Base-by-base conservation (phyloP, 2,888 invertebrate species). In the Halocaridina rubra region DNA sequence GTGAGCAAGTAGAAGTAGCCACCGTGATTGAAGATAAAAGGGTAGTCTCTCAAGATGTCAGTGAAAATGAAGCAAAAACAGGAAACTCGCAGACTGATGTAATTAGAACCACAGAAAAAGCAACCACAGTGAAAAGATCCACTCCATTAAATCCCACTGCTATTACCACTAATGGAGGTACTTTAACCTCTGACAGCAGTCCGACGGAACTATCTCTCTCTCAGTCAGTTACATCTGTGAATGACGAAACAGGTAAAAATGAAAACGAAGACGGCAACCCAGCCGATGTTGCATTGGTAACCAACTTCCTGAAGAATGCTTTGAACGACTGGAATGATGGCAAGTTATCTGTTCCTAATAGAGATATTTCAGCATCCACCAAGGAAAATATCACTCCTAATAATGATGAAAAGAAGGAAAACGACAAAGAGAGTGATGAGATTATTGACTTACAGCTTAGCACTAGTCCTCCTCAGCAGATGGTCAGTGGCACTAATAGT, bases 221-320 rank as follows among this genome's bases (percentile, higher is more conserved):
- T 7, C 53, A 53, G 53, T 19, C 53, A 10, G 53, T 53, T 7
- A 53, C n/a, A 2, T n/a, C 53, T n/a, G 53, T 53, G 7, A 53
- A 19, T 53, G 29, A 2, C 29, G 27, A 69, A 8, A n/a, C n/a
- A n/a, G n/a, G n/a, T n/a, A n/a, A n/a, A n/a, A n/a, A n/a, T n/a
- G 59, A 61, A 24, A 71, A 71, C 7, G 71, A 72, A 27, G 13
- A 80, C 5, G 72, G 71, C 16, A 69, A 46, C 27, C 53, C 79
- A 5, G 61, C 72, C 33, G 86, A 86, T 32, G 81, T 86, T 22
- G 67, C 67, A 27, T 79, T 86, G 16, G 86, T 86, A 13, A 80
- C 75, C 24, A 86, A 86, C 29, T 86, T 86, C 64, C 77, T 86
- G 8, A 75, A 81, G 19, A 79, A 80, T 13, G 72, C 86, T 24